phyloP scores from a whole-genome alignment of 2,888 invertebrate genomes.

The Micoletzkya japonica region DNA sequence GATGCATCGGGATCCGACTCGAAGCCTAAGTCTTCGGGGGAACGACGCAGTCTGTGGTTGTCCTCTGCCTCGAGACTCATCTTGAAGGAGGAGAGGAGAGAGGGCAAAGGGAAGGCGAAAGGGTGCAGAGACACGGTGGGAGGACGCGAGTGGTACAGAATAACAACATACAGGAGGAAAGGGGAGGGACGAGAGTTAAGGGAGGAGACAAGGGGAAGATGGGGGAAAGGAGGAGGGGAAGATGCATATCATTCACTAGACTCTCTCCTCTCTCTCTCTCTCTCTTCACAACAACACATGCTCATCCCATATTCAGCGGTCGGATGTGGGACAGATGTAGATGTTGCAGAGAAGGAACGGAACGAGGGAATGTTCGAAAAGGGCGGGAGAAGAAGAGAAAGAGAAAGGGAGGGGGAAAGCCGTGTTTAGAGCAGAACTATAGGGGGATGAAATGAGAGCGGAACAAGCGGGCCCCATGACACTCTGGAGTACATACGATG shows the following conservation, averaged over 20 bases:
- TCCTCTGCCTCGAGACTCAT: no score
- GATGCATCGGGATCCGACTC: constrained; percentile 3
- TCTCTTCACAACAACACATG: no score
- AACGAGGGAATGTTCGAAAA: neutral
- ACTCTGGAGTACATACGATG: constrained; percentile 5
- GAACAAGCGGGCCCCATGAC: no score
- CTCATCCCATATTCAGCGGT: no score
- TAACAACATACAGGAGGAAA: constrained; percentile 1
- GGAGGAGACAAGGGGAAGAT: no score
- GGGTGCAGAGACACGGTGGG: neutral
- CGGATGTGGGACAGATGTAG: no score
- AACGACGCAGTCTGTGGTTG: neutral
- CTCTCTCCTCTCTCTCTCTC: no score
- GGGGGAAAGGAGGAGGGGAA: neutral
- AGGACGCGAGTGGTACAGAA: no score
- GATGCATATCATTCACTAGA: no score
- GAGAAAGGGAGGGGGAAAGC: neutral
- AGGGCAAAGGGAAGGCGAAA: neutral
- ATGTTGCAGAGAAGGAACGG: no score
- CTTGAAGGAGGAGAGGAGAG: neutral
- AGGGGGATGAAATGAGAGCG: no score
- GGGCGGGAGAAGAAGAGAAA: neutral
- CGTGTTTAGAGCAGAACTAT: constrained; percentile 10
- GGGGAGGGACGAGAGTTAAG: neutral
- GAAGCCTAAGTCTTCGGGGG: constrained; percentile 10